Evolutionary conservation across 2,113 vertebrate genomes (phyloP).

Genomic region (Tympanuchus pallidicinctus): DNA sequence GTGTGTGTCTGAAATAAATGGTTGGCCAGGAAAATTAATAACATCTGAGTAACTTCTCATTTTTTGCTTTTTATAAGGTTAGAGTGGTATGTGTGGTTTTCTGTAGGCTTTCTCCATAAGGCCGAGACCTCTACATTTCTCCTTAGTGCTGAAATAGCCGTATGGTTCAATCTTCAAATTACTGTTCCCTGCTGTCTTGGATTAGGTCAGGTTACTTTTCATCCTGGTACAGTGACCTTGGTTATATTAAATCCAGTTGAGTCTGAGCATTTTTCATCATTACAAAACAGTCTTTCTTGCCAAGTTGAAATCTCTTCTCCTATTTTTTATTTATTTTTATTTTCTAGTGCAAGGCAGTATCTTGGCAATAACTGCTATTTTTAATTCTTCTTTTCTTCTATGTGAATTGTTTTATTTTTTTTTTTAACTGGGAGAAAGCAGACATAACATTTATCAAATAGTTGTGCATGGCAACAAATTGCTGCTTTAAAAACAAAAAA

Average conservation of each 20-base stretch:
- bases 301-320: background rate
- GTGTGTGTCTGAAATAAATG: background rate
- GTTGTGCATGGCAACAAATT: background rate
- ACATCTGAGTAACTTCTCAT: background rate
- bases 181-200: background rate
- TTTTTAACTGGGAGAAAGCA: background rate
- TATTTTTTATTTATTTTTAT: background rate
- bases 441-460: background rate
- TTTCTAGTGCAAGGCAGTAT: background rate
- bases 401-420: background rate
- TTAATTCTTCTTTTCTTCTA: background rate
- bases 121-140: background rate
- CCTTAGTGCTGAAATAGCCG: background rate
- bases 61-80: background rate
- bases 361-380: background rate
- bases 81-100: background rate
- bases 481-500: background rate
- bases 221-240: background rate
- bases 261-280: background rate
- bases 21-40: background rate
- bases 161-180: background rate
- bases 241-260: background rate
- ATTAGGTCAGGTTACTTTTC: background rate
- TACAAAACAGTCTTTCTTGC: background rate
- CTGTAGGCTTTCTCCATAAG: background rate